Conservation (phyloP, 37 sponge, comb jelly and placozoan genomes). For the Beroe ovata region DNA sequence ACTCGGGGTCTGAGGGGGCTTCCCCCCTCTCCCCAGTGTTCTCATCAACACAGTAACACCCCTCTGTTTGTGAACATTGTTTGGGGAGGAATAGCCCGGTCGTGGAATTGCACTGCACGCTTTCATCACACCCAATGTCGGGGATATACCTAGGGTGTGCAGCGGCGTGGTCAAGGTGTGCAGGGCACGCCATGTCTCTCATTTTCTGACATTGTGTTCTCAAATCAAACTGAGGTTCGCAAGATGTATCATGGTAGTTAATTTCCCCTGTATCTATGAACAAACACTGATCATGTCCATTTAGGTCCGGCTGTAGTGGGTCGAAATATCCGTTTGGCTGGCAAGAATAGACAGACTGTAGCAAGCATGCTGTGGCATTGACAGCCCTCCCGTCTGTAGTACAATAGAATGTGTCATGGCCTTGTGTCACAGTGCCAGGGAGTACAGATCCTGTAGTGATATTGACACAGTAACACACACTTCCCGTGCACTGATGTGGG, state of each 20-base stretch:
- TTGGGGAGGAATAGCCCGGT: constrained; percentile 33
- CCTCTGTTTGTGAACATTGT: background rate
- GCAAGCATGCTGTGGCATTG: background rate
- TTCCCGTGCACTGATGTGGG: constrained; percentile 21
- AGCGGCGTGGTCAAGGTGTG: background rate
- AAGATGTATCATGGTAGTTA: background rate
- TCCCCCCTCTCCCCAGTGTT: constrained; percentile 2
- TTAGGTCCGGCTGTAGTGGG: background rate
- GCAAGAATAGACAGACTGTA: constrained; percentile 6
- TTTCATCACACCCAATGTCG: background rate
- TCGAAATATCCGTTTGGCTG: constrained; percentile 10
- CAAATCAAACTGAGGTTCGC: background rate
- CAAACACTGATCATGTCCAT: constrained; percentile 3
- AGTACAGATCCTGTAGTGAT: background rate
- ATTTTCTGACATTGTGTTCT: constrained; percentile 5
- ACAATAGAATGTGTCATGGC: constrained; percentile 6
- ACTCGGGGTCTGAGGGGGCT: background rate
- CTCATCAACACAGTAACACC: constrained; percentile 36
- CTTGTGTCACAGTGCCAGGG: background rate
- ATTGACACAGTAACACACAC: constrained; percentile 51
- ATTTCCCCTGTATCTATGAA: constrained; percentile 12
- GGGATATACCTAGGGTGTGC: background rate
- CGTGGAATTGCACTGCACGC: background rate
- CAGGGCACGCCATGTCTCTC: background rate
- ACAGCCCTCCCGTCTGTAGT: background rate